These are phyloP conservation scores for Halocaridina rubra DNA, from an alignment of 2,888 invertebrate species.

Conservation along the genomic window DNA sequence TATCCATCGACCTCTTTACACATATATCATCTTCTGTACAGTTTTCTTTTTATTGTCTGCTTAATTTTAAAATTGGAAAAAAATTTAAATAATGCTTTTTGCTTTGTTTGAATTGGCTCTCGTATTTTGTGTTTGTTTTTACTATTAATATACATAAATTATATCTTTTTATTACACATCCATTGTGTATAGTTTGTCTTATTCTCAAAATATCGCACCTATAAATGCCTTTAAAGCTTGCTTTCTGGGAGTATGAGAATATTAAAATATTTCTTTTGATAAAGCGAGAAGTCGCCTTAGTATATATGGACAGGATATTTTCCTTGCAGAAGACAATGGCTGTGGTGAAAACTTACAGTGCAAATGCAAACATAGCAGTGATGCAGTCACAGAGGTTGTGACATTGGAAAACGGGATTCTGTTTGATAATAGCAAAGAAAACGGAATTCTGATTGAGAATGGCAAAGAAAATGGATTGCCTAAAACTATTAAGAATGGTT, in stretches of 20 bases:
- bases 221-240: background rate
- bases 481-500: background rate
- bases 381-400: background rate
- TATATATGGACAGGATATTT: background rate
- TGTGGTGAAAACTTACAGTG: constrained; percentile 20
- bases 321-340: constrained; percentile 38
- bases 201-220: no score
- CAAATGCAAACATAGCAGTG: constrained; percentile 27
- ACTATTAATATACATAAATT: background rate
- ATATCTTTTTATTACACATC: no score
- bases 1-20: no score
- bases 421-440: background rate
- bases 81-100: background rate
- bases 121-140: background rate
- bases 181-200: no score
- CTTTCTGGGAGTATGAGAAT: no score
- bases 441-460: background rate
- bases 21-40: background rate
- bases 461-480: background rate
- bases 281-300: background rate
- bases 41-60: background rate
- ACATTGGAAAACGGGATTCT: background rate
- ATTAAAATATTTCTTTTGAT: background rate
- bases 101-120: background rate
- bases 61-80: background rate